phyloP scores from a whole-genome alignment of 2,888 invertebrate species.

The Rambutsinella grinnellia region DNA sequence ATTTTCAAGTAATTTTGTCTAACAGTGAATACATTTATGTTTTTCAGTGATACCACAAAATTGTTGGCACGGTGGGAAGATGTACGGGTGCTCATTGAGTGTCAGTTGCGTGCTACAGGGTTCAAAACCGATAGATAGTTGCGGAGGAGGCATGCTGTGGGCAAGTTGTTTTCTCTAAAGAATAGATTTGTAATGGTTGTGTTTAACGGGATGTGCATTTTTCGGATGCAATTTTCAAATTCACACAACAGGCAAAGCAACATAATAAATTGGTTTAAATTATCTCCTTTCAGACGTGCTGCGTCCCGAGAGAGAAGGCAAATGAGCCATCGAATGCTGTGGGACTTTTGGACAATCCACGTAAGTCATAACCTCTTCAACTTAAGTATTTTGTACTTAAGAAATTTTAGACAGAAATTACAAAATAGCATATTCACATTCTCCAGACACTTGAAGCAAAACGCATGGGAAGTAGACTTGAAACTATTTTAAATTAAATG shows the following conservation, averaged over 20 bases:
- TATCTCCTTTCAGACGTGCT: slow-evolving; percentile 73
- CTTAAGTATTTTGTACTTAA: too few relatives aligned
- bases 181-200: slow-evolving; percentile 44
- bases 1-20: background rate
- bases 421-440: too few relatives aligned
- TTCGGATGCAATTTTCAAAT: too few relatives aligned
- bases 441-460: too few relatives aligned
- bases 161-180: too few relatives aligned
- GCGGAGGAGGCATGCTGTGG: slow-evolving; percentile 95
- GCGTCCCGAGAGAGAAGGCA: slow-evolving; percentile 81
- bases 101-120: slow-evolving; percentile 92
- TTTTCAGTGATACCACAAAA: slow-evolving; percentile 70
- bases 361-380: too few relatives aligned
- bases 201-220: slow-evolving; percentile 31
- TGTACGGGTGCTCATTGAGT: slow-evolving; percentile 90
- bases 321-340: slow-evolving; percentile 69
- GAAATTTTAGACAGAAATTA: too few relatives aligned
- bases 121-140: slow-evolving; percentile 88
- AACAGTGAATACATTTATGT: slow-evolving; percentile 7
- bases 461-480: too few relatives aligned
- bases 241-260: slow-evolving; percentile 3
- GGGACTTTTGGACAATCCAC: slow-evolving; percentile 83
- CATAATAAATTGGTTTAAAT: background rate
- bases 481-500: too few relatives aligned
- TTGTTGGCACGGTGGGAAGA: slow-evolving; percentile 83